Evolutionary conservation across 64 coral and sea anemone species (phyloP), one percentile per base, ranked within the genome.

Genomic region (Trachythela sp.): DNA sequence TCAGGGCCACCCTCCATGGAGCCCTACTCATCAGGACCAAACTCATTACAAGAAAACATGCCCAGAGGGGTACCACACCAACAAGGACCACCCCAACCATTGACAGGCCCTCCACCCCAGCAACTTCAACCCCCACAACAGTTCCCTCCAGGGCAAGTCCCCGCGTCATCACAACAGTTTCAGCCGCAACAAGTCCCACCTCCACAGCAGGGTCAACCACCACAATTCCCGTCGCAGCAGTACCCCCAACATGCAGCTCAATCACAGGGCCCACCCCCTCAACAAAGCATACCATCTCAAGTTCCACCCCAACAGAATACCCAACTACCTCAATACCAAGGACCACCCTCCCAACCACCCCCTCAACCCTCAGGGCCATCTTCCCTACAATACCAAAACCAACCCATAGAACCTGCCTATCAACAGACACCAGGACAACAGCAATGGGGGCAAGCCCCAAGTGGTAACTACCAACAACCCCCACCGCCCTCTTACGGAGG

Each of bases 51-150:
- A 80, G 33, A 35, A 14, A 35, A 80, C 10, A 80, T 80, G 75
- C 13, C 56, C 22, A 18, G 56, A 64, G 56, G 6, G 20, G 56
- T 64, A 20, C 30, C 75, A 5, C 33, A 20, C 1, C 68, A 72
- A 29, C 68, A 72, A 29, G 75, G 33, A 37, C 85, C 58, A 15
- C 87, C 71, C 20, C 86, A 89, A 48, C 43, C 68, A 39, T 43
- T 26, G 4, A 48, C 48, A 34, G 37, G 27, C 36, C 35, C 90
- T 14, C 64, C 90, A 14, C 45, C 49, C 20, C 85, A 86, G 54
- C 89, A 54, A 39, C 26, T 34, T 27, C 89, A 75, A 27, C 90
- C 51, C 17, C 48, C 85, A 42, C 90, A 92, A 5, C 90, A 83
- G 80, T 60, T 72, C 5, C 85, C 45, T 26, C 56, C 56, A 20